phyloP scores from a whole-genome alignment of 92 coral and sea anemone species.

The Epizoanthus rinbou region DNA sequence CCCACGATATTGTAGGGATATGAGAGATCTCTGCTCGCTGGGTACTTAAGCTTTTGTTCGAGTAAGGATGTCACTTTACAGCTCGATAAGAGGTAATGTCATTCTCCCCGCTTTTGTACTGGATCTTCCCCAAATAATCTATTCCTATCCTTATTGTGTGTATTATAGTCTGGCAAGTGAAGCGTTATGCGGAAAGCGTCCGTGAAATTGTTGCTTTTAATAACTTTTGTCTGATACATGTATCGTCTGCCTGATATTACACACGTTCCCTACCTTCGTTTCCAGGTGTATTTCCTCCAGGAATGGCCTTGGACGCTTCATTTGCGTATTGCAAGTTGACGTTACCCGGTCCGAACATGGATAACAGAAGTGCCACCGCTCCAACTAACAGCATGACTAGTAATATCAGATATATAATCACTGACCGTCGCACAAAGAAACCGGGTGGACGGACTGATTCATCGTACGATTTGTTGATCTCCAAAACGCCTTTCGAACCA shows the following conservation, averaged over 20 bases:
- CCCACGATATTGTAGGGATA: no score
- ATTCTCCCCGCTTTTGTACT: no score
- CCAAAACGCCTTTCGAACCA: not conserved
- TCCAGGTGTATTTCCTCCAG: not conserved
- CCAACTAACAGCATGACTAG: slow-evolving; percentile 7
- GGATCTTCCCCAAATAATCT: no score
- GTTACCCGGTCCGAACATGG: slow-evolving; percentile 38
- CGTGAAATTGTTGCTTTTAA: not conserved
- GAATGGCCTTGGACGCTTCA: not conserved
- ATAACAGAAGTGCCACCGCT: not conserved
- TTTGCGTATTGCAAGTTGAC: not conserved
- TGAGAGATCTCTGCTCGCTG: no score
- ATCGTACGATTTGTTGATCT: not conserved
- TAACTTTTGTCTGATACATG: not conserved
- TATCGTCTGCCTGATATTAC: not conserved
- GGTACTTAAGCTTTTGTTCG: no score
- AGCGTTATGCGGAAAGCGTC: no score
- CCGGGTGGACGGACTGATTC: not conserved
- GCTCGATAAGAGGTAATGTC: no score
- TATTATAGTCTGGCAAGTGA: no score
- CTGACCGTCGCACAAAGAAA: slow-evolving; percentile 9
- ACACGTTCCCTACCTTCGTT: slow-evolving; percentile 1
- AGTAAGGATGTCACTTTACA: no score
- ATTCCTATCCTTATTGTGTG: no score
- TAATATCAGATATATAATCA: not conserved